Conservation (phyloP, 2,113 vertebrate species). For the Pardalotus punctatus region DNA sequence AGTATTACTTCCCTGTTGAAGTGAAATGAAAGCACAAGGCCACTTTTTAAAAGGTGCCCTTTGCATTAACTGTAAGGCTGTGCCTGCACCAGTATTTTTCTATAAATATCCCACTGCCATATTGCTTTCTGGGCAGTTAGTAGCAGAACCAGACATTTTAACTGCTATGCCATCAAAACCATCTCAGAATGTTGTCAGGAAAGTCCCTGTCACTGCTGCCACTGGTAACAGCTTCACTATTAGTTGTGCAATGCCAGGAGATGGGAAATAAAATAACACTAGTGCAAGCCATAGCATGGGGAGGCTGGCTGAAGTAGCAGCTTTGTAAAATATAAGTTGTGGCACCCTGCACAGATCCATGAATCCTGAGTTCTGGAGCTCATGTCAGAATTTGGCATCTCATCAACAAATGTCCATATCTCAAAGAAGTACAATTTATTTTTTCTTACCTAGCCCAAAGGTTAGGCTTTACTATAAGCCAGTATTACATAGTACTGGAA, state of each 20-base stretch:
- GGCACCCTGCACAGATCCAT: not conserved
- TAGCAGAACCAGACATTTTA: constrained; percentile 4
- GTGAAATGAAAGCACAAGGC: constrained; percentile 56
- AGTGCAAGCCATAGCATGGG: not conserved
- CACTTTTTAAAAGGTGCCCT: constrained; percentile 52
- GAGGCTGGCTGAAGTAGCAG: not conserved
- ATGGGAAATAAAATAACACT: not conserved
- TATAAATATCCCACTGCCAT: constrained; percentile 44
- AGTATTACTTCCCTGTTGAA: constrained; percentile 47
- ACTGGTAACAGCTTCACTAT: not conserved
- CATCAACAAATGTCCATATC: not conserved
- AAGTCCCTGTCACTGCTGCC: not conserved
- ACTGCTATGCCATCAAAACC: not conserved
- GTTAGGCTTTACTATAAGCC: not conserved
- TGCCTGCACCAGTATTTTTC: constrained; percentile 18
- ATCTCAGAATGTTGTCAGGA: not conserved
- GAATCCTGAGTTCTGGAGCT: not conserved
- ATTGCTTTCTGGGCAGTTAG: constrained; percentile 14
- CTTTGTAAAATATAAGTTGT: not conserved
- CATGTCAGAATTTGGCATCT: not conserved
- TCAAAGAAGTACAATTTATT: not conserved
- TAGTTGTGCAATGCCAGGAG: not conserved
- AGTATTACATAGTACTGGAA: not conserved
- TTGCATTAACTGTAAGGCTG: constrained; percentile 40
- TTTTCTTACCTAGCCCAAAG: not conserved